A percentile compares a stretch with the other conserved stretches of the same genome.
Evolutionary conservation across 2,113 vertebrate genomes (phyloP).

Genomic region (Octodon degus): DNA sequence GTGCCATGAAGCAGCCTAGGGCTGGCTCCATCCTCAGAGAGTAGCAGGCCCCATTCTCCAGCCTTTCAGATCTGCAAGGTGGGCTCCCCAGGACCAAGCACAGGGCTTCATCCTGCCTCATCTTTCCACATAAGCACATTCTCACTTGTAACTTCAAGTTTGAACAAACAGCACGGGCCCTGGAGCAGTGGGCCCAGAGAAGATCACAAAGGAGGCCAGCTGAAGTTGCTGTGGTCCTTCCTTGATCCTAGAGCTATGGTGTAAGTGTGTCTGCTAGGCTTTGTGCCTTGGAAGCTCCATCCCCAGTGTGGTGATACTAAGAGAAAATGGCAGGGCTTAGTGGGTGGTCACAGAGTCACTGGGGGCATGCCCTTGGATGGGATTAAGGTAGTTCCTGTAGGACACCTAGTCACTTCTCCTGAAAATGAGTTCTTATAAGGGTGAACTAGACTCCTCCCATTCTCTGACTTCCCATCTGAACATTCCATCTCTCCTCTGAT

Average conservation of each 20-base stretch:
- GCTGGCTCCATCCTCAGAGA: background rate
- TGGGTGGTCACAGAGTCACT: background rate
- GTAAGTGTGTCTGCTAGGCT: too few species aligned
- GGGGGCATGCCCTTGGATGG: background rate
- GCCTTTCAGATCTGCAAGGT: background rate
- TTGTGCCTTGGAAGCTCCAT: background rate
- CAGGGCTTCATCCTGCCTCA: background rate
- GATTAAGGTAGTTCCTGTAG: background rate
- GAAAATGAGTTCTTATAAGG: background rate
- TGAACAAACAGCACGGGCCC: background rate
- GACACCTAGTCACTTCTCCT: background rate
- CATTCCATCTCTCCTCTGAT: background rate
- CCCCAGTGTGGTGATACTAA: background rate
- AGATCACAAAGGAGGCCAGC: background rate
- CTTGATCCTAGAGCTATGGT: background rate
- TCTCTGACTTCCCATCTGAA: background rate
- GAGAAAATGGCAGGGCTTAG: background rate
- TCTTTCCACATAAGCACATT: background rate
- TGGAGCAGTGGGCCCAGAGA: background rate
- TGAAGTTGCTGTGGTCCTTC: background rate
- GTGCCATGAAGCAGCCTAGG: background rate
- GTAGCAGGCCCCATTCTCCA: too few species aligned
- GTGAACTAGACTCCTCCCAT: background rate
- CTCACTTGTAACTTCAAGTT: background rate
- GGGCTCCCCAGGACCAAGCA: background rate